These are phyloP conservation scores for Thunnus maccoyii DNA, from an alignment of 2,113 vertebrate genomes.

Conservation along the genomic window DNA sequence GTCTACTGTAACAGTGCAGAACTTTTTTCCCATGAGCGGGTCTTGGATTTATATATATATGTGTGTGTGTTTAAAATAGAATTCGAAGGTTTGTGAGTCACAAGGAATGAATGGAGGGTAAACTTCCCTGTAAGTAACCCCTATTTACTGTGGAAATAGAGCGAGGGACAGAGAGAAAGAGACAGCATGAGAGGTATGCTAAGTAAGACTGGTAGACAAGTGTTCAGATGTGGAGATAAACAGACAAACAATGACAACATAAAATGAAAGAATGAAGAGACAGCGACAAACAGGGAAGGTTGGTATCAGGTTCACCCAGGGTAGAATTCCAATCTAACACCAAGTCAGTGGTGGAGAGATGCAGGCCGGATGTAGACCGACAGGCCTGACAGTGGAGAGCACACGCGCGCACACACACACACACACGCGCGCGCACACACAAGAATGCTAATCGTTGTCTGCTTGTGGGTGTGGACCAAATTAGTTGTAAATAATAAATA, in stretches of 20 bases:
- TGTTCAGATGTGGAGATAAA: conserved; percentile 23
- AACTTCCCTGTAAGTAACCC: conserved; percentile 23
- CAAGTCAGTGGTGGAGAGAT: conserved; percentile 18
- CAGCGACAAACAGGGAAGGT: neutral
- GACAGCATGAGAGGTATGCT: conserved; percentile 8
- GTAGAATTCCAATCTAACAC: conserved; percentile 53
- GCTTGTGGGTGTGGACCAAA: conserved; percentile 24
- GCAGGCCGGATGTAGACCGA: conserved; percentile 28
- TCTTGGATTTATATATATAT: conserved; percentile 31
- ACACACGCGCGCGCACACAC: neutral
- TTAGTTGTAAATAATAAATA: conserved; percentile 53
- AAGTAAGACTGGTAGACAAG: neutral
- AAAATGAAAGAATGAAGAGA: conserved; percentile 39
- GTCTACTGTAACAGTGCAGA: conserved; percentile 11
- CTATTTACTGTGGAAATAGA: conserved; percentile 19
- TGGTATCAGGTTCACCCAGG: conserved; percentile 43
- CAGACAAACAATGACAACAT: neutral
- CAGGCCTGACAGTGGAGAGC: neutral
- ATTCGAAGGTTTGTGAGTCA: conserved; percentile 10
- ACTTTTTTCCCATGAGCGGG: conserved; percentile 38
- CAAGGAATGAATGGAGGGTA: conserved; percentile 18
- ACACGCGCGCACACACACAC: conserved; percentile 1
- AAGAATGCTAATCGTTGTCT: neutral
- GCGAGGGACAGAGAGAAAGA: neutral
- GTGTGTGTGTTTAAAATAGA: conserved; percentile 15